phyloP scores from a whole-genome alignment of 2,113 vertebrate species.

The Grallaria varia region DNA sequence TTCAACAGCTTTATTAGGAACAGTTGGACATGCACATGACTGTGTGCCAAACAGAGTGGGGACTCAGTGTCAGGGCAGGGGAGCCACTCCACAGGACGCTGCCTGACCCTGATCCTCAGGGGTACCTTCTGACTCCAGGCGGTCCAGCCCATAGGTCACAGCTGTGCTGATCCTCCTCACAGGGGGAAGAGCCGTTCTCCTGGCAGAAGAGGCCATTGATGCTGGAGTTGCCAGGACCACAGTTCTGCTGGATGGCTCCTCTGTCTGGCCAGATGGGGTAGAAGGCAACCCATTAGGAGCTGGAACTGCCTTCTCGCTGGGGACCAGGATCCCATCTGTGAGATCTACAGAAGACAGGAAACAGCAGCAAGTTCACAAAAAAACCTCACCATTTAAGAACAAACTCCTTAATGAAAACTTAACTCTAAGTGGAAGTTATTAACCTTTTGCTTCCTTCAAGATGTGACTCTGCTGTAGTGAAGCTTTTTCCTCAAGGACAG shows the following conservation, averaged over 20 bases:
- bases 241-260: constrained; percentile 21
- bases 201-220: constrained; percentile 15
- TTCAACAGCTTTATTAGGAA: constrained; percentile 5
- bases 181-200: constrained; percentile 43
- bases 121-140: constrained; percentile 88
- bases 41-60: rapidly evolving
- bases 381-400: not conserved
- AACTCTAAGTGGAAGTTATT: not conserved
- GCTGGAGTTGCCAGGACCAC: not conserved
- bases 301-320: constrained; percentile 2
- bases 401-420: not conserved
- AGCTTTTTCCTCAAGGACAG: not conserved
- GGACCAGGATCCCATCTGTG: not conserved
- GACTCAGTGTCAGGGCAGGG: not conserved
- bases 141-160: constrained; percentile 73
- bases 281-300: not conserved
- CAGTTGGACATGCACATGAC: not conserved
- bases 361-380: not conserved
- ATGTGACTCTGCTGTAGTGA: not conserved
- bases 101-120: not conserved
- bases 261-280: constrained; percentile 16
- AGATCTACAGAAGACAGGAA: not conserved
- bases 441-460: not conserved
- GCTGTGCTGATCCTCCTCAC: constrained; percentile 53
- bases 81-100: not conserved